Evolutionary conservation across 2,888 invertebrate species (phyloP).

Genomic region (Hemithea aestivaria): DNA sequence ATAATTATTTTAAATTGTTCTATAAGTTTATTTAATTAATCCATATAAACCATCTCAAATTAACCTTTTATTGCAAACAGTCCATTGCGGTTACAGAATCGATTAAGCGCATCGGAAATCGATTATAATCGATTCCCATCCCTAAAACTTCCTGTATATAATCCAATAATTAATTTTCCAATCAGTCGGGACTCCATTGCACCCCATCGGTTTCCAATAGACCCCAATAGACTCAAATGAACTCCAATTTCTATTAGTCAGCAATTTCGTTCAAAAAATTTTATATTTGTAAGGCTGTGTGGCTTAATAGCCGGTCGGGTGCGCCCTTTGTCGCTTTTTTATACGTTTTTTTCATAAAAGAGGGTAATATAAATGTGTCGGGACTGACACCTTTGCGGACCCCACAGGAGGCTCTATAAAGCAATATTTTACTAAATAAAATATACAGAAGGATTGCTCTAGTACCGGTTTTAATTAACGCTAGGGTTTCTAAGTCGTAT

Average conservation of each 20-base stretch:
- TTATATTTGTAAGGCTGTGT: slow-evolving; percentile 48
- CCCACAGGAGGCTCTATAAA: slow-evolving; percentile 65
- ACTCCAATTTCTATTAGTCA: slow-evolving; percentile 73
- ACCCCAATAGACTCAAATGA: too few relatives aligned
- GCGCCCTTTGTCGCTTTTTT: slow-evolving; percentile 55
- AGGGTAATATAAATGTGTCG: slow-evolving; percentile 72
- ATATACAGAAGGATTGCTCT: too few relatives aligned
- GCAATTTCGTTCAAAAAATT: slow-evolving; percentile 59
- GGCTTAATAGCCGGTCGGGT: slow-evolving; percentile 35
- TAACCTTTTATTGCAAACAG: not conserved
- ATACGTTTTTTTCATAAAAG: slow-evolving; percentile 62
- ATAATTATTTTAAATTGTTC: too few relatives aligned
- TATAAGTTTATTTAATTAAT: too few relatives aligned
- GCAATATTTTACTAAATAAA: slow-evolving; percentile 67
- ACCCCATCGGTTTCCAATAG: slow-evolving; percentile 57
- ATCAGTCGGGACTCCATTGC: slow-evolving; percentile 33
- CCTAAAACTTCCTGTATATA: slow-evolving; percentile 13
- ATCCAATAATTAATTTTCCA: slow-evolving; percentile 32
- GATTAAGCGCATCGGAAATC: slow-evolving; percentile 10
- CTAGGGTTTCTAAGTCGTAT: too few relatives aligned
- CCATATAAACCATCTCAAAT: too few relatives aligned
- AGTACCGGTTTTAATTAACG: too few relatives aligned
- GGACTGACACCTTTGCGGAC: slow-evolving; percentile 73
- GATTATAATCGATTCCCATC: slow-evolving; percentile 21
- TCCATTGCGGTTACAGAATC: slow-evolving; percentile 7